Evolutionary conservation across 2,888 invertebrate species (phyloP).

Genomic region (Mellilla xanthometata): DNA sequence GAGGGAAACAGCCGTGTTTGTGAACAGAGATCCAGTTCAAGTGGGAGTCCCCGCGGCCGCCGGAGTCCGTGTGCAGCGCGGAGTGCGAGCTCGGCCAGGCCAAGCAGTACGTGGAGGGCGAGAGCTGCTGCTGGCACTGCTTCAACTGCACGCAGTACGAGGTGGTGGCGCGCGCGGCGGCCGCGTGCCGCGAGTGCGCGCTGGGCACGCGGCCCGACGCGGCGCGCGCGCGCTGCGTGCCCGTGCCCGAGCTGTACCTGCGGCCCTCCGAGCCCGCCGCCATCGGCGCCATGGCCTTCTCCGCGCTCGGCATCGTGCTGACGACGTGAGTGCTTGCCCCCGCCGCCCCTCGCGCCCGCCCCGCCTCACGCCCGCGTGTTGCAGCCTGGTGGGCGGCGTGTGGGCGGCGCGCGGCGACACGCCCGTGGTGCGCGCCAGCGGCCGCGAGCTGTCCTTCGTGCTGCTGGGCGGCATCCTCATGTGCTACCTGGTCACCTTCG

Average conservation of each 20-base stretch:
- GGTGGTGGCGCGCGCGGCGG: no score
- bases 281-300: conserved; percentile 94
- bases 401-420: conserved; percentile 94
- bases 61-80: conserved; percentile 93
- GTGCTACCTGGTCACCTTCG: conserved; percentile 96
- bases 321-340: conserved; percentile 77
- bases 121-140: conserved; percentile 97
- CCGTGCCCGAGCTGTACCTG: conserved; percentile 91
- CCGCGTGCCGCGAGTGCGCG: conserved; percentile 91
- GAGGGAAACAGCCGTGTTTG: no score
- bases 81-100: conserved; percentile 95
- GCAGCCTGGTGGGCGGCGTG: conserved; percentile 86
- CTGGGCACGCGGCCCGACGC: conserved; percentile 91
- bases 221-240: conserved; percentile 86
- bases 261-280: conserved; percentile 92
- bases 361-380: background rate
- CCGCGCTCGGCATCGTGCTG: conserved; percentile 91
- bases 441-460: conserved; percentile 94
- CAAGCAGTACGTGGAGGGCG: conserved; percentile 95
- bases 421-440: conserved; percentile 97
- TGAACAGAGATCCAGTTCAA: conserved; percentile 92
- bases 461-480: conserved; percentile 93
- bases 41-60: conserved; percentile 89
- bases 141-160: conserved; percentile 83
- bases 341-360: background rate